Conservation (phyloP, 2,113 vertebrate genomes). For the Plectropomus leopardus region DNA sequence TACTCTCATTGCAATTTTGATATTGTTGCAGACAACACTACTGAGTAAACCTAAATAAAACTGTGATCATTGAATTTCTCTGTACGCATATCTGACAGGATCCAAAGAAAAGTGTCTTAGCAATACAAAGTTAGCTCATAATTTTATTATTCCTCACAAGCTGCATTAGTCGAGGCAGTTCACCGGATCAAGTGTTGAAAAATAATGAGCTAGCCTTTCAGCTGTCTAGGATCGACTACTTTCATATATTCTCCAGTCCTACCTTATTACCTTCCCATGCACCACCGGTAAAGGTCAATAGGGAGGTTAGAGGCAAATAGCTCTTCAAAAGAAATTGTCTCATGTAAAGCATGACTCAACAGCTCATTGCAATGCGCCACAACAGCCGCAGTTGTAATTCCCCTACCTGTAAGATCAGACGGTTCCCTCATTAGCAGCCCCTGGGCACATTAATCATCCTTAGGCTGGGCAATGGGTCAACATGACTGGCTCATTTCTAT, state of each 20-base stretch:
- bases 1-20: neutral
- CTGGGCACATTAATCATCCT: constrained; percentile 58
- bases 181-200: neutral
- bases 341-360: constrained; percentile 4
- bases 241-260: neutral
- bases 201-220: neutral
- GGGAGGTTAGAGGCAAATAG: neutral
- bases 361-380: neutral
- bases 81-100: neutral
- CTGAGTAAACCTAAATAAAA: neutral
- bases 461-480: constrained; percentile 38
- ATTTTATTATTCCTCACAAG: neutral
- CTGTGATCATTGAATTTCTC: neutral
- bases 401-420: constrained; percentile 26
- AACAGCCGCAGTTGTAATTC: constrained; percentile 13
- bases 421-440: constrained; percentile 18
- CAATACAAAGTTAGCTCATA: too few species aligned
- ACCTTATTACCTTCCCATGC: neutral
- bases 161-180: neutral
- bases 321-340: neutral
- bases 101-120: neutral
- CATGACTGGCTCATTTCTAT: constrained; percentile 46
- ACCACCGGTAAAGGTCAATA: neutral
- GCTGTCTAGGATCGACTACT: neutral
- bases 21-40: neutral